phyloP scores from a whole-genome alignment of 2,888 invertebrate genomes.

The Emmelina monodactyla region DNA sequence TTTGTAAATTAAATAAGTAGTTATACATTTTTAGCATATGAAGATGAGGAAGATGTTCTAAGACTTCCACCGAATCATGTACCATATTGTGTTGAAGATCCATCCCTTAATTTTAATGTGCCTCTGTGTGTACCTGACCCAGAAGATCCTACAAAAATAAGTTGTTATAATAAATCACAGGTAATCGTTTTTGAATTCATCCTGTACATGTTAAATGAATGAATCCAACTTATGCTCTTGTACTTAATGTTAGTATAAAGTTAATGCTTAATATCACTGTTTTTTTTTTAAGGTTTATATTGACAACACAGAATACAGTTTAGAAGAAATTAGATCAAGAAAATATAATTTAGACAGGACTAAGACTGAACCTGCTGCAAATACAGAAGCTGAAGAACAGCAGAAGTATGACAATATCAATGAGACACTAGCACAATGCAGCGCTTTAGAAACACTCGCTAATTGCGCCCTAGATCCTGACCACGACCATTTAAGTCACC shows the following conservation, averaged over 20 bases:
- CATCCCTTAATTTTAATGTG: conserved; percentile 61
- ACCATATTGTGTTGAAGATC: conserved; percentile 61
- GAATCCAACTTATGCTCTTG: conserved; percentile 1
- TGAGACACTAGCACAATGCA: conserved; percentile 53
- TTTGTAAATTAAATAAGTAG: conserved; percentile 4
- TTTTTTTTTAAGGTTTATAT: conserved; percentile 59
- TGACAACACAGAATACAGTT: conserved; percentile 72
- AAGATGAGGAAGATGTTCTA: conserved; percentile 62
- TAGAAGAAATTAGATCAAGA: conserved; percentile 78
- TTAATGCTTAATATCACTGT: not conserved
- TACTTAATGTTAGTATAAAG: conserved; percentile 7
- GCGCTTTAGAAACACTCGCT: conserved; percentile 55
- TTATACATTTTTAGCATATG: conserved; percentile 61
- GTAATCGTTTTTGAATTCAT: conserved; percentile 26
- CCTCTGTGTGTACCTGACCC: conserved; percentile 70
- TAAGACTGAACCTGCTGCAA: conserved; percentile 34
- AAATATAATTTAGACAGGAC: conserved; percentile 52
- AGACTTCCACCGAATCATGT: conserved; percentile 49
- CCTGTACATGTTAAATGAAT: not conserved
- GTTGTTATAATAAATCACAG: conserved; percentile 75
- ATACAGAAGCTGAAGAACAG: conserved; percentile 22
- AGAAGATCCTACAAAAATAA: conserved; percentile 64
- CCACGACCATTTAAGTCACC: conserved; percentile 51
- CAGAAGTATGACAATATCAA: conserved; percentile 39
- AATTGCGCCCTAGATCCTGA: conserved; percentile 56